These are phyloP conservation scores for Heliconius hortense DNA, from an alignment of 2,888 invertebrate genomes.

Conservation along the genomic window DNA sequence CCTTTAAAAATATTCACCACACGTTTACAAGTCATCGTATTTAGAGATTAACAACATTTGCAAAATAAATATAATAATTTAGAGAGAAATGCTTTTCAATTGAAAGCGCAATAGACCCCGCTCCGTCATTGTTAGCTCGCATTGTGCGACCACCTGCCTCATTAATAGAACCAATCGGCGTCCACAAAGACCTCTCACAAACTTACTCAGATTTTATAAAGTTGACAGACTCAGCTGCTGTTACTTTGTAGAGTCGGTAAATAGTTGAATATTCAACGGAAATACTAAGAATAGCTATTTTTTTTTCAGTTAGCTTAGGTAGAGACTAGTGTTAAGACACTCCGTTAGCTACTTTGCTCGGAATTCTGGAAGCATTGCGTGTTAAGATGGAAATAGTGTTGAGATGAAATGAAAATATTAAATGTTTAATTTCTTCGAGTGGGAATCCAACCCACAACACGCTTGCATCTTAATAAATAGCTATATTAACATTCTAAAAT, in stretches of 20 bases:
- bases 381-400: no score
- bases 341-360: no score
- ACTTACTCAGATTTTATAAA: slow-evolving; percentile 20
- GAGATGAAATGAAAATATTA: no score
- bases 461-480: no score
- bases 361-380: no score
- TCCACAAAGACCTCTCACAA: slow-evolving; percentile 47
- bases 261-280: slow-evolving; percentile 7
- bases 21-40: background rate
- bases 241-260: slow-evolving; percentile 6
- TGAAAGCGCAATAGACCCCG: slow-evolving; percentile 51
- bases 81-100: slow-evolving; percentile 41
- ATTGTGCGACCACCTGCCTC: slow-evolving; percentile 78
- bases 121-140: slow-evolving; percentile 62
- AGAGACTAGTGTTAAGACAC: no score
- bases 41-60: slow-evolving; percentile 12
- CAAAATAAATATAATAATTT: slow-evolving; percentile 41
- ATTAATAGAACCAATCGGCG: slow-evolving; percentile 59
- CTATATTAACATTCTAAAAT: background rate
- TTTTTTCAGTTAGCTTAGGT: no score
- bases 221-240: slow-evolving; percentile 35
- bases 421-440: no score
- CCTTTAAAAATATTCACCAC: background rate
- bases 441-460: no score
- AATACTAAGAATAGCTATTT: background rate